phyloP scores from a whole-genome alignment of 2,888 invertebrate genomes.

The Agonopterix heracliana region DNA sequence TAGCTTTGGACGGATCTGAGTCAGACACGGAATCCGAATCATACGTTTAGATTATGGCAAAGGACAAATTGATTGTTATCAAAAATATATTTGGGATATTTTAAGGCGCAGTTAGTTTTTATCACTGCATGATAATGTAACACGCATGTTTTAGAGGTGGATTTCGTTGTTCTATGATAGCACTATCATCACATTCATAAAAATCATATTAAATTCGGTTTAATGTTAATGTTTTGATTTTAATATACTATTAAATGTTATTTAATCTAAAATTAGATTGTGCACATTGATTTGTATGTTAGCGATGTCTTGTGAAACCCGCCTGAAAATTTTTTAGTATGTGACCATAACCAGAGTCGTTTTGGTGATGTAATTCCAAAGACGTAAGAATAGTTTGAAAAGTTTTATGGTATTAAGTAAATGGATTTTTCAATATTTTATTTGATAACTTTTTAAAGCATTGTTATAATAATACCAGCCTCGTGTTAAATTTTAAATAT shows the following conservation, averaged over 20 bases:
- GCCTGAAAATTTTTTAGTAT: slow-evolving; percentile 54
- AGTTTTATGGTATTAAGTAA: slow-evolving; percentile 48
- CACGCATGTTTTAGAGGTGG: background rate
- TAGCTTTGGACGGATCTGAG: slow-evolving; percentile 65
- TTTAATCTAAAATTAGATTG: background rate
- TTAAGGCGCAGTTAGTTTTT: slow-evolving; percentile 10
- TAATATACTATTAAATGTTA: slow-evolving; percentile 1
- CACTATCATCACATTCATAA: background rate
- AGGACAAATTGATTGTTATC: slow-evolving; percentile 9
- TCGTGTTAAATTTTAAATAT: slow-evolving; percentile 11
- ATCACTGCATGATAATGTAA: background rate
- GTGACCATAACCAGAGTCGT: slow-evolving; percentile 72
- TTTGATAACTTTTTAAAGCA: slow-evolving; percentile 8
- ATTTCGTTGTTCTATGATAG: background rate
- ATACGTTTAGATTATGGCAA: slow-evolving; percentile 46
- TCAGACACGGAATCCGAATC: slow-evolving; percentile 73
- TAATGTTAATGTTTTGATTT: slow-evolving; percentile 11
- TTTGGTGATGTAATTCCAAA: slow-evolving; percentile 76
- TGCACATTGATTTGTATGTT: slow-evolving; percentile 11
- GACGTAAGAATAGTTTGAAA: slow-evolving; percentile 70
- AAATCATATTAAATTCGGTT: background rate
- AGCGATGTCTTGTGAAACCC: slow-evolving; percentile 53
- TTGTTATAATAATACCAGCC: slow-evolving; percentile 14
- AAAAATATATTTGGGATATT: background rate
- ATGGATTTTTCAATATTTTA: slow-evolving; percentile 28